Evolutionary conservation across 2,113 vertebrate genomes (phyloP).

Genomic region (Eurystomus gularis): DNA sequence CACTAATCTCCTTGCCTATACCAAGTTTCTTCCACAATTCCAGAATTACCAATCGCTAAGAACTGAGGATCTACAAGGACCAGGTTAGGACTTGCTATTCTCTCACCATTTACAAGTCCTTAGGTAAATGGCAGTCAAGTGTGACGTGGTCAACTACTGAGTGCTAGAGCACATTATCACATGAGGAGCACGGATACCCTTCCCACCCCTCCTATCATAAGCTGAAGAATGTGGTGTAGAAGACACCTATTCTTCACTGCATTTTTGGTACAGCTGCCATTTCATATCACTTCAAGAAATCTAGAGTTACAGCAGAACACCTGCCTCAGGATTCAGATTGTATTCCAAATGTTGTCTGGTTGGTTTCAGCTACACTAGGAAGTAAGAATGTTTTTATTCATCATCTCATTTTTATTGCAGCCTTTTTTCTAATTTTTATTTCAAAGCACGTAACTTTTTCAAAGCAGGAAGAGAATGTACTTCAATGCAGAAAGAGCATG

Average conservation of each 20-base stretch:
- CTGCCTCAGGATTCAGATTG: not conserved
- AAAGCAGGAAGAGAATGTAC: not conserved
- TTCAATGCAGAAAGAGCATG: not conserved
- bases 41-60: not conserved
- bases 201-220: not conserved
- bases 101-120: not conserved
- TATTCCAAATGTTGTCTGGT: not conserved
- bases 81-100: not conserved
- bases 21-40: not conserved
- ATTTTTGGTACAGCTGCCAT: not conserved
- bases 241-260: not conserved
- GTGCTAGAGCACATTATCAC: not conserved
- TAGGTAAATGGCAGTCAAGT: not conserved
- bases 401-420: not conserved
- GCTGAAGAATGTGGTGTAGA: not conserved
- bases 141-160: not conserved
- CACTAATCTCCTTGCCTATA: not conserved
- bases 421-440: not conserved
- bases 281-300: not conserved
- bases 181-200: accelerated
- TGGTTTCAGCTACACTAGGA: not conserved
- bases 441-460: not conserved
- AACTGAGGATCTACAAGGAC: not conserved
- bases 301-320: not conserved
- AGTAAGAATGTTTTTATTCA: not conserved